Percentiles rank a stretch among this genome's conserved stretches.
Conservation (phyloP, 1,140 invertebrate genomes). For the Bombus ignitus region DNA sequence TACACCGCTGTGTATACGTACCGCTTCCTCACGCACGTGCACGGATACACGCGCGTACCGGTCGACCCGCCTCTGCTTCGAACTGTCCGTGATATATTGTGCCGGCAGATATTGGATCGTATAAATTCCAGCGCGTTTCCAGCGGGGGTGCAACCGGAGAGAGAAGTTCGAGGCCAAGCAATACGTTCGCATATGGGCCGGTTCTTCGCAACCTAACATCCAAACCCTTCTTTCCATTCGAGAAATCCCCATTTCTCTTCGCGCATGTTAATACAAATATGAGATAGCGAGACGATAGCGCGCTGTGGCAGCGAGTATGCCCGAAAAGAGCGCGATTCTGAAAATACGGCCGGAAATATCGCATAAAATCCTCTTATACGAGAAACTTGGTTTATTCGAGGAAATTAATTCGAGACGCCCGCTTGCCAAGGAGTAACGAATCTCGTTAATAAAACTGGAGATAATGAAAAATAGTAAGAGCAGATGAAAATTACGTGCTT, state of each 20-base stretch:
- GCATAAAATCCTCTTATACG: too few species aligned
- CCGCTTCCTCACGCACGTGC: not conserved
- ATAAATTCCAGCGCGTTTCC: conserved; percentile 62
- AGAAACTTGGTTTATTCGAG: too few species aligned
- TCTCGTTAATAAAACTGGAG: too few species aligned
- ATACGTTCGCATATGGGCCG: too few species aligned
- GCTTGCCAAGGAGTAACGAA: too few species aligned
- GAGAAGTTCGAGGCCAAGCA: conserved; percentile 22
- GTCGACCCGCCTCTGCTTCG: conserved; percentile 56
- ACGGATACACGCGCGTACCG: not conserved
- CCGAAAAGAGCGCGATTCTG: too few species aligned
- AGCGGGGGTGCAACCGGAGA: conserved; percentile 36
- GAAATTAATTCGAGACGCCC: too few species aligned
- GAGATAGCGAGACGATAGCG: too few species aligned
- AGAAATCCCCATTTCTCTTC: not conserved
- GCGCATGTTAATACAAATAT: too few species aligned
- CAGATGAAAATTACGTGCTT: not conserved
- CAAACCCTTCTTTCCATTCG: not conserved
- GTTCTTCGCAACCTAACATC: not conserved
- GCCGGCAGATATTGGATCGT: conserved; percentile 69
- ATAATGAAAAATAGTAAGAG: too few species aligned
- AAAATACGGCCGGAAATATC: too few species aligned
- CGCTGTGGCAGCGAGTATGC: too few species aligned
- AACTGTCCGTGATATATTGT: conserved; percentile 66
- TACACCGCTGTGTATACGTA: conserved; percentile 36